Percentiles rank a stretch among this genome's conserved stretches.
These are phyloP conservation scores for Ceratitis capitata DNA, from an alignment of 1,140 invertebrate genomes.

Conservation along the genomic window DNA sequence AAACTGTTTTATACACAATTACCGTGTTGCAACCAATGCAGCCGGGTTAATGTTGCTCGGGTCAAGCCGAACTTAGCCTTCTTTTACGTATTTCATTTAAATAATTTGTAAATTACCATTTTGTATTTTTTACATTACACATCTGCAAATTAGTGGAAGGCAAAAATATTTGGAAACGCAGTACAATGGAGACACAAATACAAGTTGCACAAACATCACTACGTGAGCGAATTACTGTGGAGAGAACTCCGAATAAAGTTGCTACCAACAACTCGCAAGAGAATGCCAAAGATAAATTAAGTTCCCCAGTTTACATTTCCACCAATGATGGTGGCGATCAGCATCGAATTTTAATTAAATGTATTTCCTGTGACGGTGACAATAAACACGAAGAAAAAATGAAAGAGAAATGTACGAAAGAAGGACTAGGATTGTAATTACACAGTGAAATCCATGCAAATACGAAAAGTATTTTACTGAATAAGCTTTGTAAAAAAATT, in stretches of 20 bases:
- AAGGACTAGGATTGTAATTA: background rate
- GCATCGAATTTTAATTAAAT: slow-evolving; percentile 59
- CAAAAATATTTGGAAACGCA: slow-evolving; percentile 62
- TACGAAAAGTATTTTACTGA: no score
- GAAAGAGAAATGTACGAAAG: background rate
- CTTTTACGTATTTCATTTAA: no score
- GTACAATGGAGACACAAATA: slow-evolving; percentile 63
- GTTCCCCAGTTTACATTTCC: slow-evolving; percentile 59
- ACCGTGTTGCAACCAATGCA: no score
- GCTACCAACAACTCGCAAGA: slow-evolving; percentile 56
- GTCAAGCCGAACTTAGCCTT: no score
- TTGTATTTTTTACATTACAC: background rate
- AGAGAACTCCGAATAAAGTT: slow-evolving; percentile 23
- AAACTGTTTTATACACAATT: no score
- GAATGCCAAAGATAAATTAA: slow-evolving; percentile 45
- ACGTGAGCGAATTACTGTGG: slow-evolving; percentile 44
- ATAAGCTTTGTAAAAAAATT: background rate
- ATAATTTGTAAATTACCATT: no score
- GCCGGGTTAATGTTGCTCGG: no score
- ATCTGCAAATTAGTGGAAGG: slow-evolving; percentile 49
- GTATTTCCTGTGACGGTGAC: slow-evolving; percentile 63
- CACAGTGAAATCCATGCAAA: no score
- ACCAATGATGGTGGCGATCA: slow-evolving; percentile 54
- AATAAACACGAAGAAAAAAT: slow-evolving; percentile 57
- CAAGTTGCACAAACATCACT: slow-evolving; percentile 50